Evolutionary conservation across 2,797 vertebrate genomes (phyloP).

Genomic region (Phoeniculus purpureus): DNA sequence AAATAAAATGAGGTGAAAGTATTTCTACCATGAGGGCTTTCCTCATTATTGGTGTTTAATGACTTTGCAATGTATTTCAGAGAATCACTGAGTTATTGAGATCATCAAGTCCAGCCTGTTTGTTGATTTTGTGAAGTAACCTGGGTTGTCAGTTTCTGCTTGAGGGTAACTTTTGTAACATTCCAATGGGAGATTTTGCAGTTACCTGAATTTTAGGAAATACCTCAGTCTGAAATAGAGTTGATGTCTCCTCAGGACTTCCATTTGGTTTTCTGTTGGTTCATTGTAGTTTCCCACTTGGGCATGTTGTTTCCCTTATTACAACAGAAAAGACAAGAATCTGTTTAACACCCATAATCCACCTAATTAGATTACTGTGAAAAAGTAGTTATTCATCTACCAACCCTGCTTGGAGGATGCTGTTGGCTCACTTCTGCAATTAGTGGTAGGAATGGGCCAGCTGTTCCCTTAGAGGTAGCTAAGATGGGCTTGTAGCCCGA

Average conservation of each 20-base stretch:
- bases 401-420: background rate
- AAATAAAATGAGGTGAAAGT: background rate
- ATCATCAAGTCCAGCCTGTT: too few relatives aligned
- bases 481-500: background rate
- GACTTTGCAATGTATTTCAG: background rate
- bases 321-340: background rate
- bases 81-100: too few relatives aligned
- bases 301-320: background rate
- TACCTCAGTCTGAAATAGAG: background rate
- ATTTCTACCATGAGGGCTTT: background rate
- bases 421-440: background rate
- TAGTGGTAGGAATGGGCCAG: background rate
- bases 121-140: background rate
- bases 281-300: background rate
- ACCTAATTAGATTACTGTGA: background rate
- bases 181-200: background rate
- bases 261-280: background rate
- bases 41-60: background rate
- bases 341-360: too few relatives aligned
- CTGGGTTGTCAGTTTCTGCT: background rate
- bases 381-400: background rate
- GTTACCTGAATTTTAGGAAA: background rate
- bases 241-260: background rate
- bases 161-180: rapidly evolving
- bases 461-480: background rate